Conservation (phyloP, 2,113 vertebrate species). For the Chlamydotis undulata region DNA sequence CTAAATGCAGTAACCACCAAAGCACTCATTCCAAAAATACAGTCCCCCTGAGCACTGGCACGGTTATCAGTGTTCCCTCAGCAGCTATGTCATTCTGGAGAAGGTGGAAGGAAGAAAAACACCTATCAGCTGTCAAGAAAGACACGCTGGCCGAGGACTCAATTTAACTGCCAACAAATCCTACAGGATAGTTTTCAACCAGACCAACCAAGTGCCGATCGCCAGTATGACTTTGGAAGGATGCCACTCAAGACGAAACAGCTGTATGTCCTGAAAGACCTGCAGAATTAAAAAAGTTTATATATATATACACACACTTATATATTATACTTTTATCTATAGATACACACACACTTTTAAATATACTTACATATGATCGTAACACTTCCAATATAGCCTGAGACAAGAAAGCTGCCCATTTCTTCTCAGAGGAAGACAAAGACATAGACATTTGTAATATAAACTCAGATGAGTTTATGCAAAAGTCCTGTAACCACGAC, state of each 20-base stretch:
- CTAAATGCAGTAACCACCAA: not conserved
- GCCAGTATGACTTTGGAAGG: not conserved
- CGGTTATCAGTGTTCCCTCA: not conserved
- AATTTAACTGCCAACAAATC: not conserved
- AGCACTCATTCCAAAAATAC: slow-evolving; percentile 23
- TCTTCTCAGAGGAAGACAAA: not conserved
- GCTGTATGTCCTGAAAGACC: not conserved
- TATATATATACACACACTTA: too few species aligned
- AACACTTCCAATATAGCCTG: not conserved
- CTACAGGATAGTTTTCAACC: not conserved
- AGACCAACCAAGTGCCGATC: not conserved
- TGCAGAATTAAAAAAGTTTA: not conserved
- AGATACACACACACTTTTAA: too few species aligned
- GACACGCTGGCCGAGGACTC: not conserved
- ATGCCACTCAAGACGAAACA: not conserved
- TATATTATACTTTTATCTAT: too few species aligned
- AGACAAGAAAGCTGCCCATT: not conserved
- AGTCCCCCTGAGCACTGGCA: slow-evolving; percentile 34
- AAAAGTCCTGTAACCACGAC: fast-evolving
- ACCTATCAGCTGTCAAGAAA: not conserved
- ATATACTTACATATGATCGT: not conserved
- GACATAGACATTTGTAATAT: not conserved
- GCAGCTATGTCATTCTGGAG: not conserved
- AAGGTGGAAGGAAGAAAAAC: slow-evolving; percentile 28
- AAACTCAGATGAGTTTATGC: not conserved